phyloP scores from a whole-genome alignment of 2,888 invertebrate genomes.

The Ormia ochracea region DNA sequence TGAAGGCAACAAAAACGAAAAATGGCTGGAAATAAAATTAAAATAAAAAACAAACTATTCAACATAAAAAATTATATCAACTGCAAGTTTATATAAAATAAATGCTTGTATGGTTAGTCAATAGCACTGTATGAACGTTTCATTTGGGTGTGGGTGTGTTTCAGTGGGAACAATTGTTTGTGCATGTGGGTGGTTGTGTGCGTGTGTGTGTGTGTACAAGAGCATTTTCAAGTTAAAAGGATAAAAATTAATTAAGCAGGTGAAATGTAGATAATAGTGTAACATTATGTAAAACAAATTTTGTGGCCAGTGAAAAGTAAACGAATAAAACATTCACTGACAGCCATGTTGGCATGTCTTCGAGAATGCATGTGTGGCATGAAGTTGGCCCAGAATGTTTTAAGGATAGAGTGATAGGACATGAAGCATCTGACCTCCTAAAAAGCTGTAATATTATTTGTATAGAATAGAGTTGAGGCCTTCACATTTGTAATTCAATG shows the following conservation, averaged over 20 bases:
- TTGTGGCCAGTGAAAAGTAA: conserved; percentile 50
- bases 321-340: conserved; percentile 26
- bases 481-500: too few species aligned
- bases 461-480: too few species aligned
- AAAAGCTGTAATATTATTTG: not conserved
- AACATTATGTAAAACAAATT: conserved; percentile 61
- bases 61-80: conserved; percentile 18
- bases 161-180: too few species aligned
- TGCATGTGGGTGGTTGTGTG: too few species aligned
- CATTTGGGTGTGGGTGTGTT: not conserved
- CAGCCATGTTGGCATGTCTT: not conserved
- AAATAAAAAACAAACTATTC: not conserved
- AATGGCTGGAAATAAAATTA: conserved; percentile 35
- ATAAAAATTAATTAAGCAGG: conserved; percentile 65
- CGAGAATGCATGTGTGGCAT: not conserved
- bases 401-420: not conserved
- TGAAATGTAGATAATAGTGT: conserved; percentile 58
- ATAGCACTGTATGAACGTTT: not conserved
- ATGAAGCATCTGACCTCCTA: not conserved
- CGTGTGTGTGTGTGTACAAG: not conserved
- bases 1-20: not conserved
- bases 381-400: not conserved
- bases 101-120: not conserved
- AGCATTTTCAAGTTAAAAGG: conserved; percentile 35
- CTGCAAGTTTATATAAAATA: conserved; percentile 14